Evolutionary conservation across 1,140 invertebrate species (phyloP), one percentile per base, ranked within the genome.

Genomic region (Halotydeus destructor): DNA sequence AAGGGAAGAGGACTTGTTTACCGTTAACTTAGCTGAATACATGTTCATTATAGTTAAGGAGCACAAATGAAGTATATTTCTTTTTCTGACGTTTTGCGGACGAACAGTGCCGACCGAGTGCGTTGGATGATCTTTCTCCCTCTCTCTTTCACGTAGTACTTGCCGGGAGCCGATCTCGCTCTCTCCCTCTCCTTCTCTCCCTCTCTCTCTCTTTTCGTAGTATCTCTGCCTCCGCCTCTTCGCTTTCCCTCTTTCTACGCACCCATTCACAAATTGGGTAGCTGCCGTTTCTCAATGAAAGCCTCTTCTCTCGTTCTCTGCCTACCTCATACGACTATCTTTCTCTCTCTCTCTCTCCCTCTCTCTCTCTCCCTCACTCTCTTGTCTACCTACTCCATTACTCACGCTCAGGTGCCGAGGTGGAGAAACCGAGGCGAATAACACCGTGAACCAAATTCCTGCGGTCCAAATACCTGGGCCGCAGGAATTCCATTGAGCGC

Each of bases 331-430:
- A n/a, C n/a, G n/a, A 32, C 40, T 25, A 31, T 40, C 35, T 22
- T 34, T 47, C 42, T 38, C 33, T 23, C 41, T 9, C 30, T 42
- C 30, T 33, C 30, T 21, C 21, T 22, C 40, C 25, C 30, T 14
- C 18, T 42, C 30, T 14, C 31, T 23, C 27, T 32, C 40, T 41
- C 40, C 24, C 40, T 41, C 40, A 11, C 18, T 41, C 40, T 36
- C 25, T 43, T 34, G 18, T 22, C 21, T 11, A 32, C 38, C 47
- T 37, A 9, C 38, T 30, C 11, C 24, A 43, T 45, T 48, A n/a
- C n/a, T n/a, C n/a, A n/a, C n/a, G n/a, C n/a, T n/a, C n/a, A n/a
- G n/a, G n/a, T n/a, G n/a, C n/a, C n/a, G n/a, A n/a, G n/a, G n/a
- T n/a, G n/a, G n/a, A n/a, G n/a, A n/a, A n/a, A n/a, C n/a, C n/a